Base-by-base conservation (phyloP, 2,113 vertebrate species). In the Argyrosomus japonicus region DNA sequence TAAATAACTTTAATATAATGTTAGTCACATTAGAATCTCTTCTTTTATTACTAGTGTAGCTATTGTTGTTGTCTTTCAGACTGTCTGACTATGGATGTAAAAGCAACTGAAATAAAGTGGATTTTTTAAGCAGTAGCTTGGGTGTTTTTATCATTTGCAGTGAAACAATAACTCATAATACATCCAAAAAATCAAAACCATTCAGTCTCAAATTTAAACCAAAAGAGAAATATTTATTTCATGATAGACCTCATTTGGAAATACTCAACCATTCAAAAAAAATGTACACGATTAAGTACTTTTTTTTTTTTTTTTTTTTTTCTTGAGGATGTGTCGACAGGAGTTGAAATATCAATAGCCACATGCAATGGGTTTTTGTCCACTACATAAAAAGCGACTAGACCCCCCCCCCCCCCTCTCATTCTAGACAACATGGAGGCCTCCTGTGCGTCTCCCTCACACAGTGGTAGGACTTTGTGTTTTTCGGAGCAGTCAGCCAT, bases 161-260 rank as follows among this genome's bases (percentile, higher is more conserved):
- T 21, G 5, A 8, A 68, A 47, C 13, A 15, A 67, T 27, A 67
- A 9, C n/a, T 47, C 11, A 10, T 17, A 25, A 47, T 48, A 21
- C 57, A 36, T 19, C 18, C 2, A 1, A 19, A n/a, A 40, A 17
- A n/a, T 9, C 2, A 7, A 70, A 85, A 81, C 15, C 45, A 87
- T 71, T 40, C 53, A 84, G 58, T 58, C 68, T 69, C 19, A 63
- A 43, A 65, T 72, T 71, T 92, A 91, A 73, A 3, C 2, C 93
- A 88, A 93, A 94, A 93, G 88, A 95, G 91, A 94, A 91, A 92
- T 90, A 94, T 97, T 97, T 97, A 97, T 96, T 96, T 94, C 89
- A 93, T 94, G 87, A 96, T 94, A 96, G 95, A 96, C 70, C 73
- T 90, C 77, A 94, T 92, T 95, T 94, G 87, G 93, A 95, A 95